Percentiles rank a stretch among this genome's conserved stretches.
These are phyloP conservation scores for Cryptotis parvus DNA, from an alignment of 2,113 vertebrate species.

Conservation along the genomic window DNA sequence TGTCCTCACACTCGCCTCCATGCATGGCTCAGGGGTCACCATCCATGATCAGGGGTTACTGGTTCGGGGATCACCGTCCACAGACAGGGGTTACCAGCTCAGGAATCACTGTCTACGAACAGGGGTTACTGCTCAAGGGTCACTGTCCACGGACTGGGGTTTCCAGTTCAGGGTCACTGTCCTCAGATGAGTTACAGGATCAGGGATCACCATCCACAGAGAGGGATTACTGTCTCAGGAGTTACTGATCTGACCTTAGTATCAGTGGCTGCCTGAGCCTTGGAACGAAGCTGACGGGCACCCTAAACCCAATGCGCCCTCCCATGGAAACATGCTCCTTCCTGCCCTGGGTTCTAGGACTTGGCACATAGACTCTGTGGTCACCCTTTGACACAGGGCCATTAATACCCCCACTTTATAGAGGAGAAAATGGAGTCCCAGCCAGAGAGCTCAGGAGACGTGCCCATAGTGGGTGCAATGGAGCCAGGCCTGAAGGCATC, in stretches of 20 bases:
- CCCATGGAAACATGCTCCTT: neutral
- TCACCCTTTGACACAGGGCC: neutral
- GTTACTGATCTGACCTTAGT: too few relatives aligned
- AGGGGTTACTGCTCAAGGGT: neutral
- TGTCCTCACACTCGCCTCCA: too few relatives aligned
- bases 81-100: accelerated
- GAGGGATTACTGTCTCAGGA: accelerated
- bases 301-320: neutral
- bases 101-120: accelerated
- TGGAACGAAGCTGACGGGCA: neutral
- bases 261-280: neutral
- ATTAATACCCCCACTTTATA: neutral
- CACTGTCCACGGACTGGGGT: too few relatives aligned
- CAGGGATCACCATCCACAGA: too few relatives aligned
- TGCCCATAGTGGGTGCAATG: neutral
- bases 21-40: too few relatives aligned
- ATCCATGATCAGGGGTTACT: too few relatives aligned
- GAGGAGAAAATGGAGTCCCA: slow-evolving; percentile 35
- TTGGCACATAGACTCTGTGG: neutral
- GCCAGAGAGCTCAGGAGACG: neutral
- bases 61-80: neutral
- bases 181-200: too few relatives aligned
- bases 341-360: neutral
- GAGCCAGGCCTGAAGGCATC: neutral
- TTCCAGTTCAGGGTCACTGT: too few relatives aligned